phyloP scores from a whole-genome alignment of 2,888 invertebrate genomes.

The Branchellion lobata region DNA sequence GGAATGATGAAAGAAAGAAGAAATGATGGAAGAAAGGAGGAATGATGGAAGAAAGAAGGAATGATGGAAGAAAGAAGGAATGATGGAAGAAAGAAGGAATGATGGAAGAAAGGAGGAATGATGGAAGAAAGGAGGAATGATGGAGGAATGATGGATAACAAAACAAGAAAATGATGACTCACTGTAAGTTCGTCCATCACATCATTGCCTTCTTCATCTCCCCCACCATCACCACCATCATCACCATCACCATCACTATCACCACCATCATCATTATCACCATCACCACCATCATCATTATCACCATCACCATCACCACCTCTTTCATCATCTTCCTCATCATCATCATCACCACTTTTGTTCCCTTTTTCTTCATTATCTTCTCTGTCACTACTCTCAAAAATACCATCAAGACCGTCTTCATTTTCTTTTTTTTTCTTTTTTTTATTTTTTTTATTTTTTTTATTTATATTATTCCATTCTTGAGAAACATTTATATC shows the following conservation, averaged over 20 bases:
- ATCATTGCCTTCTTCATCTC: slow-evolving; percentile 58
- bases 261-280: slow-evolving; percentile 49
- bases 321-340: slow-evolving; percentile 55
- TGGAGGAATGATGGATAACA: not conserved
- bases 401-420: slow-evolving; percentile 45
- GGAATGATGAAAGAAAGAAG: too few relatives aligned
- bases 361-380: slow-evolving; percentile 47
- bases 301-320: not conserved
- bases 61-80: too few relatives aligned
- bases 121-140: not conserved
- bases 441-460: not conserved
- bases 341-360: slow-evolving; percentile 52
- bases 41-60: too few relatives aligned
- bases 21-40: too few relatives aligned
- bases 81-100: too few relatives aligned
- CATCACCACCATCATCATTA: slow-evolving; percentile 1
- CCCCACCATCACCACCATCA: slow-evolving; percentile 49
- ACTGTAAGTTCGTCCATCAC: too few relatives aligned
- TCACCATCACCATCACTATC: slow-evolving; percentile 58
- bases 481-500: not conserved
- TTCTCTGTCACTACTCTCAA: not conserved
- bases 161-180: not conserved
- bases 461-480: not conserved
- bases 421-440: slow-evolving; percentile 10
- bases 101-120: too few relatives aligned